Evolutionary conservation across 2,888 invertebrate species (phyloP), one percentile per base, ranked within the genome.

Genomic region (Lomographa bimaculata): DNA sequence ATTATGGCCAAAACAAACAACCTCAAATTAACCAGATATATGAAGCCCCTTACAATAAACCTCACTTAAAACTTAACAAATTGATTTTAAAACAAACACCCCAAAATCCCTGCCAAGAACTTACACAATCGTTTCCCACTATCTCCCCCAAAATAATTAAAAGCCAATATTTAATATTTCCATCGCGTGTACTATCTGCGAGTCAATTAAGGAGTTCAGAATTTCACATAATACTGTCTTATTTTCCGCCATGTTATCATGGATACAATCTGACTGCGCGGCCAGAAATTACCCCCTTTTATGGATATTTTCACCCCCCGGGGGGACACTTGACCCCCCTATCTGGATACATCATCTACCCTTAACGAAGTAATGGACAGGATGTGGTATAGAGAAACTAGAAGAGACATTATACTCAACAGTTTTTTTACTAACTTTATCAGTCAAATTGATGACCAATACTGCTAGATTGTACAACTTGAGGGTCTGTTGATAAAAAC

Each of bases 291-390:
- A 76, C 81, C 82, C 30, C 83, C 78, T 73, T 82, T 86, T 86
- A 86, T 86, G 85, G 76, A 84, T 81, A 84, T 85, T 85, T 58
- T 75, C 71, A 67, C 85, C 86, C 85, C 81, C 80, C 54, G 66
- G 83, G 84, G 84, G 83, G 83, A 86, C 85, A 86, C 85, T 87
- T 86, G 86, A 89, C 86, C 85, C 78, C 71, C 64, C 69, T 80
- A 85, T 86, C 85, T 85, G 73, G 76, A 84, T 66, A 83, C 86
- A 86, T 86, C 87, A 87, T 87, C 85, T 81, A 84, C 87, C 86
- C 86, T 81, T 78, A 74, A 71, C 74, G 71, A 75, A 74, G 81
- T 85, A 86, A 87, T 86, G 86, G 76, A 62, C 62, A 63, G 65
- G 72, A 71, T 5, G 24, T 41, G 20, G 3, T n/a, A 7, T 23